Evolutionary conservation across 2,113 vertebrate genomes (phyloP).

Genomic region (Mormyrus iriodes): DNA sequence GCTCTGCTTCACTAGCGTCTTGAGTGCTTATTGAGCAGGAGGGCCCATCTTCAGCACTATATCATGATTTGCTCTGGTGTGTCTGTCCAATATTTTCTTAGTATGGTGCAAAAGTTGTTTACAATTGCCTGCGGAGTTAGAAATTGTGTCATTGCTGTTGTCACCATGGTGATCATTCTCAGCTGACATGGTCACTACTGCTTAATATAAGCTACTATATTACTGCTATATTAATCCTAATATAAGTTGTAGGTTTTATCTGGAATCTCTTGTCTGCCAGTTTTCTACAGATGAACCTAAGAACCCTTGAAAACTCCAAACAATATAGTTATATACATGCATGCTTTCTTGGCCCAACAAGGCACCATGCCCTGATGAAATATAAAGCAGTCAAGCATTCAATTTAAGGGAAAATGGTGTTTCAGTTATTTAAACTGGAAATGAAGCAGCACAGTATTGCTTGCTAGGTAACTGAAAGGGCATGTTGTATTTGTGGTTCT

Average conservation of each 20-base stretch:
- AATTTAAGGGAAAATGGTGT: background rate
- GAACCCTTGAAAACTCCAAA: background rate
- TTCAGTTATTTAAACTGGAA: background rate
- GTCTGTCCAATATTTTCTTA: background rate
- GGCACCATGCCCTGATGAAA: background rate
- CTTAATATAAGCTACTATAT: background rate
- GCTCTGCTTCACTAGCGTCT: background rate
- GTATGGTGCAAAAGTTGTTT: background rate
- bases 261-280: background rate
- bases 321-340: background rate
- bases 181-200: background rate
- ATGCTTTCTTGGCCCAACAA: background rate
- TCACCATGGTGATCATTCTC: background rate
- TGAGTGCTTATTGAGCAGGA: background rate
- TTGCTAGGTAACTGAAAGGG: background rate
- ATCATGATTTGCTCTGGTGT: background rate
- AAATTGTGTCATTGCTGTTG: background rate
- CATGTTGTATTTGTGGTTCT: background rate
- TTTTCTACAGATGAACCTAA: background rate
- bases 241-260: background rate
- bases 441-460: background rate
- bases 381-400: background rate
- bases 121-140: background rate
- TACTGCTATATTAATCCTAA: background rate
- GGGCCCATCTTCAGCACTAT: background rate